Conservation (phyloP, 1,140 invertebrate genomes). For the silkworm (Bombyx mori) region DNA sequence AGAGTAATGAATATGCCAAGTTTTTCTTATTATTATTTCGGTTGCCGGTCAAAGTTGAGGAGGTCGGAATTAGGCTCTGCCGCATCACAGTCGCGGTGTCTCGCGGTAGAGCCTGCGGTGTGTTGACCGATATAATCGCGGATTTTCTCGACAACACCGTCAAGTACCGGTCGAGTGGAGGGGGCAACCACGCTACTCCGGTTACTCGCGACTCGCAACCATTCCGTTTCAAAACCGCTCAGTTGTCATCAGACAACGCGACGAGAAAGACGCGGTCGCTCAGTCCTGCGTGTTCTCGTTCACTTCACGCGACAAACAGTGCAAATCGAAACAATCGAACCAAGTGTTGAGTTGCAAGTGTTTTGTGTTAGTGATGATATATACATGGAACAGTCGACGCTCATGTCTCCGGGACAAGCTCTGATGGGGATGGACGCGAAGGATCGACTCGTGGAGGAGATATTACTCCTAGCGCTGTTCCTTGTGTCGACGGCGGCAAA, state of each 20-base stretch:
- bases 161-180: constrained; percentile 1
- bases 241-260: constrained; percentile 59
- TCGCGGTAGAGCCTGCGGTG: too few species aligned
- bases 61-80: too few species aligned
- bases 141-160: too few species aligned
- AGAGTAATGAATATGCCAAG: too few species aligned
- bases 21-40: too few species aligned
- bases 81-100: too few species aligned
- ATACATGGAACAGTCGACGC: constrained; percentile 45
- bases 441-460: constrained; percentile 57
- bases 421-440: constrained; percentile 60
- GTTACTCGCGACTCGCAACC: constrained; percentile 2
- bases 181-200: constrained; percentile 5
- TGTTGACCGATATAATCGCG: too few species aligned
- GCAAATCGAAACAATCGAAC: constrained; percentile 35
- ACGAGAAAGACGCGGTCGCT: constrained; percentile 59
- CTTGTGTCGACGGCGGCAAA: constrained; percentile 62
- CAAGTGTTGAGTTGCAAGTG: constrained; percentile 54
- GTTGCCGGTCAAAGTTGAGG: too few species aligned
- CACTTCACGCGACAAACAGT: constrained; percentile 61
- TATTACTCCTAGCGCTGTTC: constrained; percentile 56
- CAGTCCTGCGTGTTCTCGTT: constrained; percentile 56
- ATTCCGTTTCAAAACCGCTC: constrained; percentile 15
- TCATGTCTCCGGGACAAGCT: constrained; percentile 58
- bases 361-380: constrained; percentile 62